phyloP scores from a whole-genome alignment of 2,113 vertebrate genomes.

The Embiotoca jacksoni region DNA sequence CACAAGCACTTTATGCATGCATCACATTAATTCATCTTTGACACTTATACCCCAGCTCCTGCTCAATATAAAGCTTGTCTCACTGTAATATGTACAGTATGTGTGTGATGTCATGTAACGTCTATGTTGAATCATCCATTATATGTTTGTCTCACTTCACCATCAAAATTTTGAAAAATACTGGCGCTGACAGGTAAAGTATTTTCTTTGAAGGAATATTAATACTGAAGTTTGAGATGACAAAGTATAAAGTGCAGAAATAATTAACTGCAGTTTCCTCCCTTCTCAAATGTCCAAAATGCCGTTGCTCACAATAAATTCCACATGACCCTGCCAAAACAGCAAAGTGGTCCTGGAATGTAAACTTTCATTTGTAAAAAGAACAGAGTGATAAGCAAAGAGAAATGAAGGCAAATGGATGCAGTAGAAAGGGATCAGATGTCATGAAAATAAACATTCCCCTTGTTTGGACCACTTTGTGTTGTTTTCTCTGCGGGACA shows the following conservation, averaged over 20 bases:
- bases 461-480: conserved; percentile 40
- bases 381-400: conserved; percentile 9
- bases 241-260: neutral
- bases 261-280: conserved; percentile 8
- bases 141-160: too few relatives aligned
- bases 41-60: too few relatives aligned
- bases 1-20: too few relatives aligned
- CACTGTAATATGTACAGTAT: too few relatives aligned
- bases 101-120: too few relatives aligned
- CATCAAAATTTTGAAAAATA: neutral
- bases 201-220: conserved; percentile 4
- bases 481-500: conserved; percentile 43
- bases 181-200: neutral
- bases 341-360: conserved; percentile 14
- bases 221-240: conserved; percentile 1
- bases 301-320: neutral
- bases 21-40: too few relatives aligned
- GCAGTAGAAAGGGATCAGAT: conserved; percentile 23
- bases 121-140: too few relatives aligned
- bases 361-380: conserved; percentile 20
- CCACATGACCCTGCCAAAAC: conserved; percentile 17
- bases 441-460: conserved; percentile 58
- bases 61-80: too few relatives aligned
- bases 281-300: neutral
- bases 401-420: neutral